Conservation (phyloP, 1,140 invertebrate species). For the Plutomurus gul region DNA sequence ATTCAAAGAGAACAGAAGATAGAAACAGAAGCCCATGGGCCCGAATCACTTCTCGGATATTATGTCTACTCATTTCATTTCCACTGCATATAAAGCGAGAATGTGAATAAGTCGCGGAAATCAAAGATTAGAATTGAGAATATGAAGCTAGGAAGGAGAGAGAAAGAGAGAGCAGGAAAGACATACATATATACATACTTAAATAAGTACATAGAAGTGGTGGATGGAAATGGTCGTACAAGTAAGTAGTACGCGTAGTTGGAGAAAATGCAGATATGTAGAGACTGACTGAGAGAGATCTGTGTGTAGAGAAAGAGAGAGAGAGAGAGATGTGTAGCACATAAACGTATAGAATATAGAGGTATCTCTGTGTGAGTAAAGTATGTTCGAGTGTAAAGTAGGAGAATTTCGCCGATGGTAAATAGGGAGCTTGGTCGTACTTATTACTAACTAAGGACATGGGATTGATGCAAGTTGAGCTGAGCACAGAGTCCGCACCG, state of each 20-base stretch:
- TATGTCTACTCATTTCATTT: constrained; percentile 46
- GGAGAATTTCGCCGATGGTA: too few relatives aligned
- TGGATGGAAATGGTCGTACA: neutral
- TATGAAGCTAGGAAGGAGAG: constrained; percentile 9
- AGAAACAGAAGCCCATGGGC: constrained; percentile 41
- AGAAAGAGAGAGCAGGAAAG: neutral
- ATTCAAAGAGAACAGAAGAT: constrained; percentile 30
- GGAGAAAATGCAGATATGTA: too few relatives aligned
- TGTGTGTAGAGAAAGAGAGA: too few relatives aligned
- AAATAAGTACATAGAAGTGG: neutral
- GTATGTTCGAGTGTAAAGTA: too few relatives aligned
- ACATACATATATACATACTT: neutral
- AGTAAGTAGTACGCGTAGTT: neutral
- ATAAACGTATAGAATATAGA: too few relatives aligned
- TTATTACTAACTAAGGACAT: neutral
- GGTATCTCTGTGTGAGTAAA: too few relatives aligned
- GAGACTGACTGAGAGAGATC: too few relatives aligned
- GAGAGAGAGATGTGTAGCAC: too few relatives aligned
- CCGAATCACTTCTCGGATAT: constrained; percentile 42
- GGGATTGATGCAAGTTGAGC: neutral
- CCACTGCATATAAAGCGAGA: constrained; percentile 36
- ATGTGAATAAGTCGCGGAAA: constrained; percentile 52
- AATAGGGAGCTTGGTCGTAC: too few relatives aligned
- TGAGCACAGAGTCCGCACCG: neutral
- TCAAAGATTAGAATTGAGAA: constrained; percentile 54